phyloP scores from a whole-genome alignment of 2,888 invertebrate genomes.

The Petrolisthes cinctipes region DNA sequence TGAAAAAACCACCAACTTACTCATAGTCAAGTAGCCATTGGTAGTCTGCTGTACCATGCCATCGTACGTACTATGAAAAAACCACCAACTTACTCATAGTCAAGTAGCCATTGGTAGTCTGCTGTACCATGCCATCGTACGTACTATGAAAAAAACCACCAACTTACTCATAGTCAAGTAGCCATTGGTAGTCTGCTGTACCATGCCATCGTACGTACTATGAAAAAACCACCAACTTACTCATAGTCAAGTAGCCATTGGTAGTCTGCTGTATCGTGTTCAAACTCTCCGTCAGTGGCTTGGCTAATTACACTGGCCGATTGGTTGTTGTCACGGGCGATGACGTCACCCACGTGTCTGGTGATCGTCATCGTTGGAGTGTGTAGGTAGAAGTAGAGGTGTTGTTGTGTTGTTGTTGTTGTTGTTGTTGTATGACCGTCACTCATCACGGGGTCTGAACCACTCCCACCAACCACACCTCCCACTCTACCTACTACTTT shows the following conservation, averaged over 20 bases:
- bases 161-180: neutral
- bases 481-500: constrained; percentile 65
- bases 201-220: neutral
- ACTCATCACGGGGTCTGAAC: constrained; percentile 58
- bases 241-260: constrained; percentile 92
- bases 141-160: neutral
- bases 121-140: too few species aligned
- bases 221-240: constrained; percentile 73
- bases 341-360: constrained; percentile 45
- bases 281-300: constrained; percentile 76
- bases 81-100: too few species aligned
- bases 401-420: constrained; percentile 23
- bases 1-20: too few species aligned
- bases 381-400: constrained; percentile 45
- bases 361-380: constrained; percentile 46
- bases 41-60: too few species aligned
- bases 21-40: too few species aligned
- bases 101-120: too few species aligned
- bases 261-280: constrained; percentile 89
- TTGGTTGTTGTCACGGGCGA: constrained; percentile 68
- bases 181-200: neutral
- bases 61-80: too few species aligned
- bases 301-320: constrained; percentile 68
- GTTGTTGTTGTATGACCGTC: too few species aligned
- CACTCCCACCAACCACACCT: constrained; percentile 56